Evolutionary conservation across 2,797 vertebrate genomes (phyloP).

Genomic region (Cyprinodon diabolis): DNA sequence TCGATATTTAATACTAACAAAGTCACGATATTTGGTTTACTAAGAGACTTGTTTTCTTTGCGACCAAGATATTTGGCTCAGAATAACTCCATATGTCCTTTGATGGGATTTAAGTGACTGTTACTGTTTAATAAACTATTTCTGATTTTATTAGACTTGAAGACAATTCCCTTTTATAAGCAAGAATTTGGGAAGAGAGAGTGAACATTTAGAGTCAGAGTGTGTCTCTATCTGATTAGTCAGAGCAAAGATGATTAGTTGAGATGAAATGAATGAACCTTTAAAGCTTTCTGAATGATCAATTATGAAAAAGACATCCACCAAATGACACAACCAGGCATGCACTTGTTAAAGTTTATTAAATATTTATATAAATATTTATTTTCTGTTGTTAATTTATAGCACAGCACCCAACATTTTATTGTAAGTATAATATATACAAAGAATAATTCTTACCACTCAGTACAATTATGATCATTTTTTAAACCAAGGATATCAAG

Average conservation of each 20-base stretch:
- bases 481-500: background rate
- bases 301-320: slow-evolving; percentile 18
- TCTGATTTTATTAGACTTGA: slow-evolving; percentile 22
- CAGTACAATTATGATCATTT: background rate
- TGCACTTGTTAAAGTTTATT: background rate
- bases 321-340: slow-evolving; percentile 10
- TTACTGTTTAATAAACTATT: slow-evolving; percentile 1
- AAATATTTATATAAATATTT: background rate
- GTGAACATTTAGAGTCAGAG: background rate
- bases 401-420: background rate
- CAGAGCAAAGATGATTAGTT: slow-evolving; percentile 9
- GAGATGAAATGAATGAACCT: slow-evolving; percentile 16
- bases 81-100: background rate
- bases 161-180: slow-evolving; percentile 10
- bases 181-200: background rate
- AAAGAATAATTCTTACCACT: background rate
- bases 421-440: background rate
- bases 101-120: slow-evolving; percentile 6
- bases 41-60: slow-evolving; percentile 26
- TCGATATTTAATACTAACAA: slow-evolving; percentile 55
- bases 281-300: slow-evolving; percentile 7
- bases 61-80: slow-evolving; percentile 1
- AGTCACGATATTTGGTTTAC: slow-evolving; percentile 45
- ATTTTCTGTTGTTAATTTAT: slow-evolving; percentile 3
- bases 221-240: background rate